These are phyloP conservation scores for Clitarchus hookeri DNA, from an alignment of 2,888 invertebrate genomes.

Conservation along the genomic window DNA sequence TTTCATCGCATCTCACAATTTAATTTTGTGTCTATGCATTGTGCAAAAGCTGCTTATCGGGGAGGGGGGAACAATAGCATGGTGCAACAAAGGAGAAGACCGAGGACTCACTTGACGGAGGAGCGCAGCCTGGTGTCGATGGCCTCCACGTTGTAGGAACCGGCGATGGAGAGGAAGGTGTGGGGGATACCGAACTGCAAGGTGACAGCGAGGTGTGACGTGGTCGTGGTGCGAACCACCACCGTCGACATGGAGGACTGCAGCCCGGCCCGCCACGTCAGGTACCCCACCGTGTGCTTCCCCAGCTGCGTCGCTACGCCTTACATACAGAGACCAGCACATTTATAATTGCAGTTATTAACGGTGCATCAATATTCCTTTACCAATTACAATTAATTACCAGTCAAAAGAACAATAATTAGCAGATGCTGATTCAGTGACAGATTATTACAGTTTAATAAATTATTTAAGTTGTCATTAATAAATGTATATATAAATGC, in stretches of 20 bases:
- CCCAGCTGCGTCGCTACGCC: constrained; percentile 85
- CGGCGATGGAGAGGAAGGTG: constrained; percentile 74
- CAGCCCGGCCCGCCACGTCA: constrained; percentile 76
- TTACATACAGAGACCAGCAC: constrained; percentile 50
- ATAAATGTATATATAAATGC: too few relatives aligned
- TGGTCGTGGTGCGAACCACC: constrained; percentile 76
- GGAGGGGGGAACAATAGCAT: too few relatives aligned
- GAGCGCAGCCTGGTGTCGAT: constrained; percentile 78
- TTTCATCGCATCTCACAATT: too few relatives aligned
- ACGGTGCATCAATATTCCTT: neutral
- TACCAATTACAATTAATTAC: neutral
- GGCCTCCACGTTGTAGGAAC: constrained; percentile 79
- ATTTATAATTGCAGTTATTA: constrained; percentile 36
- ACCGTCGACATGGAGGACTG: constrained; percentile 79
- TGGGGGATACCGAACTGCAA: constrained; percentile 83
- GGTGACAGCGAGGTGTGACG: constrained; percentile 67
- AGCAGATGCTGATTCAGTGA: too few relatives aligned
- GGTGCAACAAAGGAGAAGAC: too few relatives aligned
- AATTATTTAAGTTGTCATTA: too few relatives aligned
- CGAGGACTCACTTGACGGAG: constrained; percentile 71
- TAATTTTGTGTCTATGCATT: too few relatives aligned
- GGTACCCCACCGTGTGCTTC: constrained; percentile 83
- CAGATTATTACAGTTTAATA: too few relatives aligned
- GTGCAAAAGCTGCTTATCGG: too few relatives aligned
- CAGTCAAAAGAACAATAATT: neutral